These are phyloP conservation scores for Epinephelus coioides DNA, from an alignment of 2,797 vertebrate species.

Conservation along the genomic window DNA sequence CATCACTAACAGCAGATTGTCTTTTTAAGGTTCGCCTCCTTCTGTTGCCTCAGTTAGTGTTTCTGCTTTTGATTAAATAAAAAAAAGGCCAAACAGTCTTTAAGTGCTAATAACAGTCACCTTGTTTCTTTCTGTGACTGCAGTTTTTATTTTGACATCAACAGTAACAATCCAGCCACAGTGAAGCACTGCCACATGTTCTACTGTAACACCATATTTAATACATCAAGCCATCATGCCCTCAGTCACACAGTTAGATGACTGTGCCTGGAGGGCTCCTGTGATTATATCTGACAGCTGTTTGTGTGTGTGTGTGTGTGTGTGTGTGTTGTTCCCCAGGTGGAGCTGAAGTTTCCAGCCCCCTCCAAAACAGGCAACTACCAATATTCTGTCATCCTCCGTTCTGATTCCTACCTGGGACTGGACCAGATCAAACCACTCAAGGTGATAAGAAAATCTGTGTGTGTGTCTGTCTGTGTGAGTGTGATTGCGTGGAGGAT, in stretches of 20 bases:
- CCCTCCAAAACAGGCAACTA: conserved; percentile 98
- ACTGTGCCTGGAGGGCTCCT: not conserved
- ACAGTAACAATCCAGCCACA: not conserved
- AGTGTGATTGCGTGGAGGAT: not conserved
- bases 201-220: not conserved
- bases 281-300: conserved; percentile 7
- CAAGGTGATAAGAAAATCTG: conserved; percentile 88
- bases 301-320: not conserved
- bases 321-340: conserved; percentile 81
- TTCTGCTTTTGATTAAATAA: too few relatives aligned
- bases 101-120: not conserved
- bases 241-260: not conserved
- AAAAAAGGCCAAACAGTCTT: not conserved
- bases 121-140: not conserved
- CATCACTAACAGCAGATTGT: conserved; percentile 3
- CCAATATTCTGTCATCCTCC: conserved; percentile 97
- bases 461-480: not conserved
- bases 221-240: not conserved
- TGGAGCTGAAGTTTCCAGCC: conserved; percentile 98
- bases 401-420: conserved; percentile 97
- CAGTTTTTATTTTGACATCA: not conserved
- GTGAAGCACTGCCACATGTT: not conserved
- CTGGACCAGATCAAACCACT: conserved; percentile 97
- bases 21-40: not conserved
- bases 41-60: not conserved